Base-by-base conservation (phyloP, 2,888 invertebrate species). In the Philereme vetulata region DNA sequence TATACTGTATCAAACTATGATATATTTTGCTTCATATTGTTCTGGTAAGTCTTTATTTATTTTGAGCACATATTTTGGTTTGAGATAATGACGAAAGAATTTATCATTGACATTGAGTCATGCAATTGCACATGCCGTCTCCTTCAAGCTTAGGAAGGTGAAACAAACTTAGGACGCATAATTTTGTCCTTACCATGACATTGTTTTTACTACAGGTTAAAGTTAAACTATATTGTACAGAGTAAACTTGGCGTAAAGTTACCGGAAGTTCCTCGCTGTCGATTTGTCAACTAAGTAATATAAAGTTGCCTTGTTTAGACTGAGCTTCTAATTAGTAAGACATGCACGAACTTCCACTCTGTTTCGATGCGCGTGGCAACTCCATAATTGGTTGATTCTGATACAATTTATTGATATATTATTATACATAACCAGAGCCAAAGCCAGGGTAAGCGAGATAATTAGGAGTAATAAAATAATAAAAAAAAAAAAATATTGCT, bases 161-260 rank as follows among this genome's bases (percentile, higher is more conserved):
- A 51, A 35, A 56, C 38, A 51, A 50, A 36, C 40, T 57, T 42
- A 21, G 4, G 42, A 54, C 54, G 6, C 5, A 55, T 5, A 46
- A 58, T 33, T 48, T 11, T 53, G 52, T 58, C 58, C 52, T 60
- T 46, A 51, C 35, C 32, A 34, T 55, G 51, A 55, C 55, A 51
- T 60, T 55, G 51, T 51, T 56, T 46, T 4, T 21, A 7, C 21
- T 4, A 21, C 32, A 32, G 35, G 35, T 36, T 36, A 36, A 36
- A 6, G 35, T 36, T 36, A 36, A 47, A 47, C n/a, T 10, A 48
- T 35, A 34, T 35, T 48, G 34, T 48, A 36, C 7, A 51, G 35
- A 36, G 35, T 36, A 7, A 36, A 36, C 35, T 5, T 36, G 7
- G 35, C 3, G 35, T n/a, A 52, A 52, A 45, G 52, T 45, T 52